These are phyloP conservation scores for Silurus lanzhouensis DNA, from an alignment of 2,797 vertebrate genomes.

Conservation along the genomic window DNA sequence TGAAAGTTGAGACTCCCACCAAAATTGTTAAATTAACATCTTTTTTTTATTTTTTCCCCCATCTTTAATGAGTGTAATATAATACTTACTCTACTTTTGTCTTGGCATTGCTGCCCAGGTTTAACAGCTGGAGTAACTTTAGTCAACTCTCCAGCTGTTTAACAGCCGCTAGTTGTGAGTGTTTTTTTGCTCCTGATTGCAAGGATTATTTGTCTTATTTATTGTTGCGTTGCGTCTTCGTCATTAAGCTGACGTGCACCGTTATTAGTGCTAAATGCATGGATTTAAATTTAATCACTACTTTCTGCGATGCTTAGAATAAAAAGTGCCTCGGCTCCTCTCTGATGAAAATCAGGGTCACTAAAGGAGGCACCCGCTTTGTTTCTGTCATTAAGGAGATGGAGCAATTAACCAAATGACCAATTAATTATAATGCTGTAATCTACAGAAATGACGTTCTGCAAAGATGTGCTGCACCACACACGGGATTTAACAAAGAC, in stretches of 20 bases:
- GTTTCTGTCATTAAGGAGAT: slow-evolving; percentile 67
- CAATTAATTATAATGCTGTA: slow-evolving; percentile 77
- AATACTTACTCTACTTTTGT: neutral
- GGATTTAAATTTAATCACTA: neutral
- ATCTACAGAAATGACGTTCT: slow-evolving; percentile 71
- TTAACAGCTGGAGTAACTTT: neutral
- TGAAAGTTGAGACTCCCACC: neutral
- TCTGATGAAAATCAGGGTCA: slow-evolving; percentile 66
- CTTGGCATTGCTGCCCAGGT: neutral
- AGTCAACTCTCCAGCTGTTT: neutral
- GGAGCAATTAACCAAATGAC: slow-evolving; percentile 75
- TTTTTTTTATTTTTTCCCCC: neutral
- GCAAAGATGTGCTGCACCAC: slow-evolving; percentile 64
- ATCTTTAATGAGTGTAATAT: neutral
- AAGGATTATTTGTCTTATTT: neutral
- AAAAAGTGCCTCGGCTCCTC: slow-evolving; percentile 48
- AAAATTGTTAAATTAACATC: neutral
- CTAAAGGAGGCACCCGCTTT: slow-evolving; percentile 59
- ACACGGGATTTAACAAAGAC: slow-evolving; percentile 69
- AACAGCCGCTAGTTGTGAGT: neutral
- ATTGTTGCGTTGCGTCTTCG: neutral
- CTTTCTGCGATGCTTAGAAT: neutral
- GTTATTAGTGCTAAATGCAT: neutral
- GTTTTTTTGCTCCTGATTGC: neutral
- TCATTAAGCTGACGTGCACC: neutral